Conservation (phyloP, 2,113 vertebrate species). For the Trinectes maculatus region DNA sequence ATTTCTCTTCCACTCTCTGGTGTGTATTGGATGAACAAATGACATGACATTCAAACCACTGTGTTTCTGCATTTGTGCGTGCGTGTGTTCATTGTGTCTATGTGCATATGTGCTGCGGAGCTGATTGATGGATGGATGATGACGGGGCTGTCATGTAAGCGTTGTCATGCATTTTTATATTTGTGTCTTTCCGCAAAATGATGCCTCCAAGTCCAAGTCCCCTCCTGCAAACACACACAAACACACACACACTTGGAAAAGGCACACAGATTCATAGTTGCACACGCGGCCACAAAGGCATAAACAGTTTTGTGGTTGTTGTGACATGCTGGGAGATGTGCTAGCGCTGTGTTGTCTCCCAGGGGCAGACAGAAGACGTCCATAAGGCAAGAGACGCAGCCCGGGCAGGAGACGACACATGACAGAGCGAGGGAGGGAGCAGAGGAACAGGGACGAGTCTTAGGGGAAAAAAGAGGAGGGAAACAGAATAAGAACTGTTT, state of each 20-base stretch:
- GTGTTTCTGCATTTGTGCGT: conserved; percentile 32
- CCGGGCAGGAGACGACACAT: conserved; percentile 17
- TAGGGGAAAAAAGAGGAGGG: too few species aligned
- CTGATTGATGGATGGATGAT: conserved; percentile 64
- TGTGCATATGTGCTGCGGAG: conserved; percentile 5
- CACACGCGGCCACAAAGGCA: background rate
- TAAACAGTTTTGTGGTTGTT: conserved; percentile 1
- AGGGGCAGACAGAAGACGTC: conserved; percentile 35
- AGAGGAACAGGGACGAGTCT: background rate
- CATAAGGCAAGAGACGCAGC: conserved; percentile 22
- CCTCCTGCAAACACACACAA: background rate
- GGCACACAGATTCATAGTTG: background rate
- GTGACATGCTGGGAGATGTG: conserved; percentile 30
- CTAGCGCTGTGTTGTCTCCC: conserved; percentile 29
- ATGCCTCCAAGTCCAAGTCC: conserved; percentile 28
- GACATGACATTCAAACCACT: conserved; percentile 49
- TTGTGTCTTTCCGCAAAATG: conserved; percentile 53
- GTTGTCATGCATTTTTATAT: conserved; percentile 52
- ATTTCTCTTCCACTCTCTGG: conserved; percentile 9
- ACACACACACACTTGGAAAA: background rate
- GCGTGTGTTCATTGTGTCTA: conserved; percentile 7
- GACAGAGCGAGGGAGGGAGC: conserved; percentile 4
- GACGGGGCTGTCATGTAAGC: conserved; percentile 56
- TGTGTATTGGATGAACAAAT: conserved; percentile 57
- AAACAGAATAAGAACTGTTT: background rate